phyloP scores from a whole-genome alignment of 2,113 vertebrate genomes.

The Solea solea region DNA sequence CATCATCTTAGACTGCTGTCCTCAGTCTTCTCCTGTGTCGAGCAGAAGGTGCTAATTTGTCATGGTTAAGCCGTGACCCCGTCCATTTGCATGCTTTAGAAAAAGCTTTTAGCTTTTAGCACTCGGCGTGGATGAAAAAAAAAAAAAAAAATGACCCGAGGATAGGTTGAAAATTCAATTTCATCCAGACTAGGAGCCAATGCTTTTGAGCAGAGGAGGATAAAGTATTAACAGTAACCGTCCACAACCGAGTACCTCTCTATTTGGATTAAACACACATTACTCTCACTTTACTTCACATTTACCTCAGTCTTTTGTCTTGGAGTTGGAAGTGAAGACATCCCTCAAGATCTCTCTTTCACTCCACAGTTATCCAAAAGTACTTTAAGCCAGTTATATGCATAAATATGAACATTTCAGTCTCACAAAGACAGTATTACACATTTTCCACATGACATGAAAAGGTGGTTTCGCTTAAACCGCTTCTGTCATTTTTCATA shows the following conservation, averaged over 20 bases:
- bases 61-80: slow-evolving; percentile 34
- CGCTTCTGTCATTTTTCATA: too few species aligned
- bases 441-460: too few species aligned
- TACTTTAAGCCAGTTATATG: too few species aligned
- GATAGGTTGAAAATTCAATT: slow-evolving; percentile 9
- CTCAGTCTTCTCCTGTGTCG: slow-evolving; percentile 10
- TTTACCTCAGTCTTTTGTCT: too few species aligned
- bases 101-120: slow-evolving; percentile 54
- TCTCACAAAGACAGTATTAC: too few species aligned
- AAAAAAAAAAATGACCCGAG: not conserved
- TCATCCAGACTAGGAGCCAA: not conserved
- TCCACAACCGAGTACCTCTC: too few species aligned
- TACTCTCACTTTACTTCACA: too few species aligned
- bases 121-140: slow-evolving; percentile 24
- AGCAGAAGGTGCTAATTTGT: slow-evolving; percentile 49
- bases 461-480: too few species aligned
- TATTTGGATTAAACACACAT: too few species aligned
- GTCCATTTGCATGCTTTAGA: slow-evolving; percentile 6
- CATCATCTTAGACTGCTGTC: slow-evolving; percentile 31
- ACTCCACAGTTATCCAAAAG: too few species aligned
- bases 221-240: not conserved
- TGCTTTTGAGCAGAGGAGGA: slow-evolving; percentile 12
- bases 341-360: not conserved
- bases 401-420: too few species aligned
- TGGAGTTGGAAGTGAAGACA: too few species aligned